phyloP scores from a whole-genome alignment of 2,797 vertebrate genomes.

The Yasuhikotakia modesta region DNA sequence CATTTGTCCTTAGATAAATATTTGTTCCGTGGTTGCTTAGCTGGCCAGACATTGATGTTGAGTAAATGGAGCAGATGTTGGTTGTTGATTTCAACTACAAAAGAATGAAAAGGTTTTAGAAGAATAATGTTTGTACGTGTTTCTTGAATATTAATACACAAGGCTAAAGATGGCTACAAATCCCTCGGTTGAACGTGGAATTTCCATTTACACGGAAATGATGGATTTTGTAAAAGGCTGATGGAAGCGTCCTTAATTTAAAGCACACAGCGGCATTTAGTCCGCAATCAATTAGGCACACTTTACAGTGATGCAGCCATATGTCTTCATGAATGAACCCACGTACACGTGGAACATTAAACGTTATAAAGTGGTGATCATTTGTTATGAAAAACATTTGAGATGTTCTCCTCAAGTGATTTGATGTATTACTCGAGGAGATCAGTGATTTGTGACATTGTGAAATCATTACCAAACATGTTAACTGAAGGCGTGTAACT shows the following conservation, averaged over 20 bases:
- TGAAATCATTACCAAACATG: background rate
- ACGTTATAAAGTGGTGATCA: background rate
- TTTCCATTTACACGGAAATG: too few species aligned
- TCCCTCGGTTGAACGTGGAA: too few species aligned
- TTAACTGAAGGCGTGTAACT: background rate
- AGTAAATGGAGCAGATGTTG: constrained; percentile 24
- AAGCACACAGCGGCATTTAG: background rate
- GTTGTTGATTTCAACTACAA: constrained; percentile 10
- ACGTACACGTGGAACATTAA: background rate
- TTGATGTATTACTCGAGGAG: background rate
- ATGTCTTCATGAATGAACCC: background rate
- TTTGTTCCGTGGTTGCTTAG: background rate
- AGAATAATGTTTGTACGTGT: background rate
- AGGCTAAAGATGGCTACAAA: too few species aligned
- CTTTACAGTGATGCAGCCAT: background rate
- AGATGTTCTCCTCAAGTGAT: background rate
- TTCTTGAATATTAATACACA: background rate
- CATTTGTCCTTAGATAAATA: constrained; percentile 12
- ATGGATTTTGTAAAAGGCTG: background rate
- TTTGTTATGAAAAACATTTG: background rate
- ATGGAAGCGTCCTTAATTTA: background rate
- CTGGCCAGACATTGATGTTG: constrained; percentile 16
- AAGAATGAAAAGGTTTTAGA: constrained; percentile 9
- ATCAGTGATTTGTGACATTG: background rate
- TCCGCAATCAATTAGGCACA: background rate